Conservation (phyloP, 2,888 invertebrate species). For the Punctoribates punctum region DNA sequence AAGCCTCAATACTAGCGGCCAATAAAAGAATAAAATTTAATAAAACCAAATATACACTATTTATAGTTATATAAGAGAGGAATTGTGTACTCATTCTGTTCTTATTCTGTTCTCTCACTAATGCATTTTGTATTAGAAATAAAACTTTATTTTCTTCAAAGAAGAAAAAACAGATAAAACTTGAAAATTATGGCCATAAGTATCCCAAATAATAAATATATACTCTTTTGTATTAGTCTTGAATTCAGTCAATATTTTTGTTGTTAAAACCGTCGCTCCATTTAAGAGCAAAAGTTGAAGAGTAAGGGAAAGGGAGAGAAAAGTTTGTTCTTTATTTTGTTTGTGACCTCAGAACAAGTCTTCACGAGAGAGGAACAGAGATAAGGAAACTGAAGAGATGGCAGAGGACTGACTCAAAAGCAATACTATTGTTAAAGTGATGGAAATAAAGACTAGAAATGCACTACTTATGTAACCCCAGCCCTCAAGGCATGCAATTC, state of each 20-base stretch:
- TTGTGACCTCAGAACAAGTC: conserved; percentile 21
- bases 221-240: not conserved
- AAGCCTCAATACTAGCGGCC: conserved; percentile 1
- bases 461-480: not conserved
- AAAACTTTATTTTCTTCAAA: not conserved
- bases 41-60: conserved; percentile 9
- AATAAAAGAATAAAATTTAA: conserved; percentile 27
- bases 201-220: not conserved
- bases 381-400: conserved; percentile 18
- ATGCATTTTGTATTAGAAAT: not conserved
- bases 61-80: not conserved
- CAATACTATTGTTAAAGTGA: conserved; percentile 4
- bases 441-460: conserved; percentile 11
- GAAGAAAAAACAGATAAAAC: not conserved
- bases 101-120: too few relatives aligned
- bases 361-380: not conserved
- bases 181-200: conserved; percentile 29
- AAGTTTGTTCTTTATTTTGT: not conserved
- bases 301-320: not conserved
- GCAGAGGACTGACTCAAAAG: not conserved
- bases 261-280: not conserved
- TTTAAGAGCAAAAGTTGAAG: not conserved
- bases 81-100: not conserved
- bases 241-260: not conserved
- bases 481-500: not conserved